Conservation (phyloP, 2,888 invertebrate species). For the Cremastinae sp. region DNA sequence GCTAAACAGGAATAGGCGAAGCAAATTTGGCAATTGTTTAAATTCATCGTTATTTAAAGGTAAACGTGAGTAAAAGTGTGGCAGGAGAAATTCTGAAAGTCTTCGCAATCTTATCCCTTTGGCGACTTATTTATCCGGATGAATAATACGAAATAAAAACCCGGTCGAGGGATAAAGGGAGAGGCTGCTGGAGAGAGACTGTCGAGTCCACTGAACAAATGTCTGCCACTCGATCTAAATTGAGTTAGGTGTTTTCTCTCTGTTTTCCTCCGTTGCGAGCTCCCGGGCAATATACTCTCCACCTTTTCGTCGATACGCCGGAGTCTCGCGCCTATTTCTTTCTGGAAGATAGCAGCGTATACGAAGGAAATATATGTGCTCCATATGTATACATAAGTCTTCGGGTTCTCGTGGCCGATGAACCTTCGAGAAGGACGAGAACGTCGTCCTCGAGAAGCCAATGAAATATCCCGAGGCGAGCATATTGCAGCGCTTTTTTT, state of each 20-base stretch:
- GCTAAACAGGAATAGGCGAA: neutral
- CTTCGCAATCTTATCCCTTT: conserved; percentile 51
- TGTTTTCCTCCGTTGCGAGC: conserved; percentile 52
- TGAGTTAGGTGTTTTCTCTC: conserved; percentile 77
- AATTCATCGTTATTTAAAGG: too few species aligned
- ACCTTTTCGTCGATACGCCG: conserved; percentile 64
- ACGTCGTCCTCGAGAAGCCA: conserved; percentile 34
- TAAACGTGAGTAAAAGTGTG: conserved; percentile 17
- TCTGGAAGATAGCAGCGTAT: too few species aligned
- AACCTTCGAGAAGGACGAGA: conserved; percentile 37
- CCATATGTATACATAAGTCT: neutral
- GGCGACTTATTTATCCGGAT: conserved; percentile 78
- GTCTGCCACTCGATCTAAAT: conserved; percentile 81
- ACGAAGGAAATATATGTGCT: conserved; percentile 24
- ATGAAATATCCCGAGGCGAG: conserved; percentile 70
- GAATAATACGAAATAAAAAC: conserved; percentile 80
- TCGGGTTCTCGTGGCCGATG: conserved; percentile 65
- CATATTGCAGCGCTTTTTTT: conserved; percentile 75
- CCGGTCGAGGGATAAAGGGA: conserved; percentile 67
- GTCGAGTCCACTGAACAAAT: conserved; percentile 77
- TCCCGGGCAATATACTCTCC: conserved; percentile 60
- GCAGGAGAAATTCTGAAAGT: neutral
- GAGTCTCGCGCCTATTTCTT: conserved; percentile 63
- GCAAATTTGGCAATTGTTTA: too few species aligned
- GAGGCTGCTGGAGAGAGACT: conserved; percentile 8